These are phyloP conservation scores for Lucifuga dentata DNA, from an alignment of 2,113 vertebrate species.

Conservation along the genomic window DNA sequence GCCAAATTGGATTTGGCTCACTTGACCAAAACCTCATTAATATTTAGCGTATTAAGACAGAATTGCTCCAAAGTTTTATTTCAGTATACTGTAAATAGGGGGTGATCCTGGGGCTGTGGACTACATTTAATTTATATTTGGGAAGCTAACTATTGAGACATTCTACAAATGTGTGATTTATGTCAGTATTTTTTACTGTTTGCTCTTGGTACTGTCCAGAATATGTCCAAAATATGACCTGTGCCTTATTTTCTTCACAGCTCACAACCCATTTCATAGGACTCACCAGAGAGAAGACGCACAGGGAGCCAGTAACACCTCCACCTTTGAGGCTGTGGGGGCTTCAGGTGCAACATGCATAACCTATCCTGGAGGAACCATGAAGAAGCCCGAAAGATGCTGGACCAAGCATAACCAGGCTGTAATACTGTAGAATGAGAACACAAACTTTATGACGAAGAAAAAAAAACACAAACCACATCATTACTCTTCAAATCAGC, in stretches of 20 bases:
- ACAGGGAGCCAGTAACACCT: slow-evolving; percentile 38
- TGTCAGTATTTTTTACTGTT: slow-evolving; percentile 31
- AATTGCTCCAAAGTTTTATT: slow-evolving; percentile 71
- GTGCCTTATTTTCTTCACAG: slow-evolving; percentile 50
- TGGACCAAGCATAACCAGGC: slow-evolving; percentile 30
- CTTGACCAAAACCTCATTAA: slow-evolving; percentile 79
- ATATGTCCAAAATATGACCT: slow-evolving; percentile 25
- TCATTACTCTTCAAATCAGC: slow-evolving; percentile 74
- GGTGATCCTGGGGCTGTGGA: slow-evolving; percentile 26
- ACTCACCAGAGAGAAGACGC: slow-evolving; percentile 63
- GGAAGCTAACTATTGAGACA: slow-evolving; percentile 34
- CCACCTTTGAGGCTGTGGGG: slow-evolving; percentile 11
- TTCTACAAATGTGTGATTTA: slow-evolving; percentile 39
- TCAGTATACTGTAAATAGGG: slow-evolving; percentile 59
- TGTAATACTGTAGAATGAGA: slow-evolving; percentile 7
- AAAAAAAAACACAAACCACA: slow-evolving; percentile 60
- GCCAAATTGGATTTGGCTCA: slow-evolving; percentile 78
- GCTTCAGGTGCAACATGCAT: slow-evolving; percentile 4
- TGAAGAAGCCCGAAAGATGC: slow-evolving; percentile 57
- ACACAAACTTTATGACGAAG: slow-evolving; percentile 55
- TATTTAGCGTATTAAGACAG: slow-evolving; percentile 72
- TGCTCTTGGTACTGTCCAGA: slow-evolving; percentile 31
- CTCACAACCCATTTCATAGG: slow-evolving; percentile 65
- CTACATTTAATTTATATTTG: slow-evolving; percentile 53
- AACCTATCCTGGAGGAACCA: slow-evolving; percentile 37